Evolutionary conservation across 2,797 vertebrate genomes (phyloP).

Genomic region (Anisognathus igniventris): DNA sequence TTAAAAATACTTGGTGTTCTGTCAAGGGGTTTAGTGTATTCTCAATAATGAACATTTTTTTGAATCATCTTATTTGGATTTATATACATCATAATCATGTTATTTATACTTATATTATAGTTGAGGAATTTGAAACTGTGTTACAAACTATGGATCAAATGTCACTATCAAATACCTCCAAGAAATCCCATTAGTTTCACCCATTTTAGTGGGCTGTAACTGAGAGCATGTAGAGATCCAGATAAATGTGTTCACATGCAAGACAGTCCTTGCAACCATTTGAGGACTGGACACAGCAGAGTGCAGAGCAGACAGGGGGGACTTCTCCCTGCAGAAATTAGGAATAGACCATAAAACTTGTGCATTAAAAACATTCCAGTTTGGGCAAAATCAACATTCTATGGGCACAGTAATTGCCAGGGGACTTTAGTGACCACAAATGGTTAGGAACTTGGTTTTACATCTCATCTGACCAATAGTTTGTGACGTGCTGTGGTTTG

Average conservation of each 20-base stretch:
- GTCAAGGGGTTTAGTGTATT: not conserved
- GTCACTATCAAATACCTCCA: not conserved
- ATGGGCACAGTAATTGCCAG: not conserved
- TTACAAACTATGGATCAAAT: constrained; percentile 14
- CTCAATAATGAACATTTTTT: not conserved
- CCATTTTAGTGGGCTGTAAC: not conserved
- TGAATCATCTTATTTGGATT: not conserved
- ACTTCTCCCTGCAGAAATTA: not conserved
- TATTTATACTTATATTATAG: not conserved
- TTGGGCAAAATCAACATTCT: not conserved
- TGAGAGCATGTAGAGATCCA: not conserved
- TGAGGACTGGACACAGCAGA: not conserved
- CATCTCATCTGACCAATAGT: not conserved
- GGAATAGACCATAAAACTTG: not conserved
- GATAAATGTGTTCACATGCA: not conserved
- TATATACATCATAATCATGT: not conserved
- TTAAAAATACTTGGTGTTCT: not conserved
- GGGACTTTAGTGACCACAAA: not conserved
- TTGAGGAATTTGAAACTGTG: not conserved
- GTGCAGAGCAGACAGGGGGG: rapidly evolving
- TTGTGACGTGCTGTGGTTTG: constrained; percentile 36
- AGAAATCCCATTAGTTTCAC: constrained; percentile 38
- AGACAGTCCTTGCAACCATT: not conserved
- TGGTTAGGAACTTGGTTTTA: not conserved
- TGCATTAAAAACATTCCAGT: not conserved